phyloP scores from a whole-genome alignment of 2,888 invertebrate genomes.

The Hypolimnas misippus region DNA sequence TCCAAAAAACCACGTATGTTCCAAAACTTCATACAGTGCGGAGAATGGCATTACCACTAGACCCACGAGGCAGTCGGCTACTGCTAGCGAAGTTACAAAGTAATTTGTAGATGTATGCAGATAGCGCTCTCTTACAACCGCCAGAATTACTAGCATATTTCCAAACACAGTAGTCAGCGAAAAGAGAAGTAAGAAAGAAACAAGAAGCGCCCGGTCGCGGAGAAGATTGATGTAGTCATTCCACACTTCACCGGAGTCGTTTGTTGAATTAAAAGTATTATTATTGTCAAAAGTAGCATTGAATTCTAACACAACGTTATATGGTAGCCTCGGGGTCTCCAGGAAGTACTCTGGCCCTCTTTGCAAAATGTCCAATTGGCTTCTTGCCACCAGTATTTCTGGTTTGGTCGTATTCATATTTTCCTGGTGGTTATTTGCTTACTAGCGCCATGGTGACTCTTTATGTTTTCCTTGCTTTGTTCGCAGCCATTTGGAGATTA shows the following conservation, averaged over 20 bases:
- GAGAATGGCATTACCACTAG: conserved; percentile 99
- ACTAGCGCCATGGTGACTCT: conserved; percentile 76
- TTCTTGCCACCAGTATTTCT: conserved; percentile 71
- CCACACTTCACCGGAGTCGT: conserved; percentile 66
- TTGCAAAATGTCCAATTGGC: conserved; percentile 69
- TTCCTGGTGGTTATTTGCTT: conserved; percentile 68
- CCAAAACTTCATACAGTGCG: conserved; percentile 94
- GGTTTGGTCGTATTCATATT: conserved; percentile 77
- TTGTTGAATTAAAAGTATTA: conserved; percentile 59
- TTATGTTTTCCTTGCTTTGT: conserved; percentile 79
- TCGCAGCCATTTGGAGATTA: conserved; percentile 80
- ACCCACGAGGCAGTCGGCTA: conserved; percentile 98
- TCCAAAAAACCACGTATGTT: conserved; percentile 97
- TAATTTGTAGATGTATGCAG: conserved; percentile 99
- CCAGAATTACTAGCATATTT: conserved; percentile 96
- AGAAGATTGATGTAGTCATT: conserved; percentile 76
- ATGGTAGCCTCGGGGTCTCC: conserved; percentile 54
- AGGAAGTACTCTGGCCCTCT: conserved; percentile 66
- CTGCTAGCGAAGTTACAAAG: conserved; percentile 97
- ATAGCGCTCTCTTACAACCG: conserved; percentile 96
- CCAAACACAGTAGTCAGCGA: conserved; percentile 97
- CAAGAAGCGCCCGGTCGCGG: conserved; percentile 89
- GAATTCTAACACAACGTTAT: conserved; percentile 64
- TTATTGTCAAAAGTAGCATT: conserved; percentile 66
- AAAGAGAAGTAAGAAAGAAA: conserved; percentile 92